Conservation (phyloP, 2,888 invertebrate species). For the Cataglyphis albicans region DNA sequence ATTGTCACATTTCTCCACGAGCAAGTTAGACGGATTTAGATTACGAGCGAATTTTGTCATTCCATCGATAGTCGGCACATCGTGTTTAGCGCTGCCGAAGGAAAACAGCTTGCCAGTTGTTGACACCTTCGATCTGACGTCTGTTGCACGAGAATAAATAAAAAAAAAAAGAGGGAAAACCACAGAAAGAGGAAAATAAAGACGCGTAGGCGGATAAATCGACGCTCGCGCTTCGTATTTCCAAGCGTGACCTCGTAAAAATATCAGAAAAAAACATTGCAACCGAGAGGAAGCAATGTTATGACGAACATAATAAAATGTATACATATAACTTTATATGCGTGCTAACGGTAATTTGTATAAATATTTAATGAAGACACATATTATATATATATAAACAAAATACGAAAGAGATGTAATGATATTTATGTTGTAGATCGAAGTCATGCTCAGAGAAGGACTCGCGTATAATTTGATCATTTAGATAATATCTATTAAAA, state of each 20-base stretch:
- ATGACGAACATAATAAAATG: slow-evolving; percentile 9
- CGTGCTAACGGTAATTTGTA: slow-evolving; percentile 28
- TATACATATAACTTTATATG: slow-evolving; percentile 4
- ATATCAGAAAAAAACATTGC: slow-evolving; percentile 16
- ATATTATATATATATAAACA: neutral
- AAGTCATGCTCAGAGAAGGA: neutral
- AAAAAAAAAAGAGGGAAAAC: slow-evolving; percentile 32
- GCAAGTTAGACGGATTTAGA: neutral
- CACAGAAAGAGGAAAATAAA: slow-evolving; percentile 1
- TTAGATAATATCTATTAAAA: neutral
- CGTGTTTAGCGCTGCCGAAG: slow-evolving; percentile 17
- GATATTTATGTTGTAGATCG: slow-evolving; percentile 8
- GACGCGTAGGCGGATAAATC: slow-evolving; percentile 20
- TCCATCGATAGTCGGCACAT: slow-evolving; percentile 27
- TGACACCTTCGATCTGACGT: slow-evolving; percentile 30
- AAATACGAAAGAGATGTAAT: neutral
- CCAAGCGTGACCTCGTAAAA: neutral
- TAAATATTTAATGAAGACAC: slow-evolving; percentile 9
- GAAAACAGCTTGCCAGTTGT: slow-evolving; percentile 49
- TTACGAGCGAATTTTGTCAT: slow-evolving; percentile 41
- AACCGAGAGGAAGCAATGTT: neutral
- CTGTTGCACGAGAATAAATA: slow-evolving; percentile 34
- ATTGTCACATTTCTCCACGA: slow-evolving; percentile 2
- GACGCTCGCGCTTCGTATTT: slow-evolving; percentile 9
- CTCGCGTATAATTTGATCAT: slow-evolving; percentile 5